Evolutionary conservation across 2,113 vertebrate genomes (phyloP), one percentile per base, ranked within the genome.

Genomic region (Crocuta crocuta): DNA sequence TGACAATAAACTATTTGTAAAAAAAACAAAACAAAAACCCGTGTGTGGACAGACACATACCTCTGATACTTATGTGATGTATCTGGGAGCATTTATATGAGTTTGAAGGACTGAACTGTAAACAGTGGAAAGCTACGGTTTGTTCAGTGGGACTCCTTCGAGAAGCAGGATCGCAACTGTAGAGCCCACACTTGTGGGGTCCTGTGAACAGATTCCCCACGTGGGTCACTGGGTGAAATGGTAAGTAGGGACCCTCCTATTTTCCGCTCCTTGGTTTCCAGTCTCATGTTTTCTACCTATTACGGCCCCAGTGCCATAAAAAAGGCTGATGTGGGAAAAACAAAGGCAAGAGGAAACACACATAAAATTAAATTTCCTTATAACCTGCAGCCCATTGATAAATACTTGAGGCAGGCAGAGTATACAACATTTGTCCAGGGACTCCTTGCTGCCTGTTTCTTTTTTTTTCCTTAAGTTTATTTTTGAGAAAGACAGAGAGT

Each of bases 51-150:
- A 19, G 65, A 55, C 23, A 2, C 2, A 2, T 9, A 4, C 16
- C 26, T 23, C 0, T 70, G 3, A 55, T 2, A 13, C 7, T 65
- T n/a, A 23, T 0, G 5, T 19, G 28, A 33, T 33, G 3, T 1
- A 4, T 15, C 26, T 0, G 2, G 1, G 13, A 58, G 9, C 48
- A 21, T 5, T 43, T 53, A n/a, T 6, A 50, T 4, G 26, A 23
- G 21, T 10, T 13, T 63, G 91, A 71, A 84, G 35, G 13, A 2
- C 23, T 5, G 12, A 58, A 15, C 24, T 26, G 2, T 83, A 3
- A 50, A 89, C 33, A 45, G 35, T 26, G 7, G 19, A 48, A 61
- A 31, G 16, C 53, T 50, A 39, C 61, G 39, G 61, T n/a, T 19
- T n/a, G 4, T 16, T 65, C 48, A 17, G 5, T 33, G 45, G 28